Percentiles rank a stretch among this genome's conserved stretches.
Evolutionary conservation across 2,113 vertebrate species (phyloP).

Genomic region (Naja naja): DNA sequence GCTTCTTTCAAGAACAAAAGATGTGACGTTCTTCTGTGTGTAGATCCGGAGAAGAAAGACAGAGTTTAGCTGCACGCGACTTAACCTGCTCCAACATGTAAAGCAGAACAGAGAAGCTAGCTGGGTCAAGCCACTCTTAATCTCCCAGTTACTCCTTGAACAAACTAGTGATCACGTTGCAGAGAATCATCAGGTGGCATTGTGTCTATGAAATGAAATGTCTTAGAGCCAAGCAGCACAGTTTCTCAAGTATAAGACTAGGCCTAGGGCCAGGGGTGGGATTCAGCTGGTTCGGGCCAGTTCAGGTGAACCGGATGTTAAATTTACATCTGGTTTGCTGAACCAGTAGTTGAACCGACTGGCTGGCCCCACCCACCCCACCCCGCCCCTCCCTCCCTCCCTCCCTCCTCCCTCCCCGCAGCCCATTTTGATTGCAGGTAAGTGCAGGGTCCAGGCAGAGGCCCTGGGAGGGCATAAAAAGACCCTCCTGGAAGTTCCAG

Average conservation of each 20-base stretch:
- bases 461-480: no score
- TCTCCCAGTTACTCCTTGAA: not conserved
- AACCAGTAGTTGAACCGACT: no score
- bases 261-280: not conserved
- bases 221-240: not conserved
- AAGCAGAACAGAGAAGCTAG: not conserved
- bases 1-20: not conserved
- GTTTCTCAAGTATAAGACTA: not conserved
- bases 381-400: no score
- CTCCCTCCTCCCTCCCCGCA: no score
- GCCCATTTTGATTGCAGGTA: no score
- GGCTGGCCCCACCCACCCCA: no score
- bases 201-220: not conserved
- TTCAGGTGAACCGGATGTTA: no score
- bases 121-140: not conserved
- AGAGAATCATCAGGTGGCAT: not conserved
- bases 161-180: not conserved
- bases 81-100: not conserved
- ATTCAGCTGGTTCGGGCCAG: no score
- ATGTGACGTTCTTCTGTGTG: not conserved
- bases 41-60: no score
- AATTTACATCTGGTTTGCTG: no score
- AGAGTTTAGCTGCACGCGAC: not conserved
- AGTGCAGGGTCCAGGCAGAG: no score
- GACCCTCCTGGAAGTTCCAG: no score